Percentiles rank a stretch among this genome's conserved stretches.
Conservation (phyloP, 2,113 vertebrate genomes). For the Gobiocypris rarus region DNA sequence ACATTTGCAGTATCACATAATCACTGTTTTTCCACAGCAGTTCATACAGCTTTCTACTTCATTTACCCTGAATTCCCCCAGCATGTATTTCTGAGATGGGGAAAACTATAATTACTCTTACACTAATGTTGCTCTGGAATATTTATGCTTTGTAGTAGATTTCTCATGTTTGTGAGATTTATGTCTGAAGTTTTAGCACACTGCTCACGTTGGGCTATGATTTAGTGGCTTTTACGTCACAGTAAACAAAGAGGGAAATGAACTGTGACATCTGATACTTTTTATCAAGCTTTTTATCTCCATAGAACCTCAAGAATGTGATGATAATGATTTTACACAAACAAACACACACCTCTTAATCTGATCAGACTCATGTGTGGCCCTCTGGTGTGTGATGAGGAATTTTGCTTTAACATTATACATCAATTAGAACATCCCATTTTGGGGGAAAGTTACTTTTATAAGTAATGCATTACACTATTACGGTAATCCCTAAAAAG, state of each 20-base stretch:
- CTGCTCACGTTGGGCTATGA: neutral
- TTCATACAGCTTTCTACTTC: conserved; percentile 11
- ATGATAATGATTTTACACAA: conserved; percentile 19
- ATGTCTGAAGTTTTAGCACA: conserved; percentile 9
- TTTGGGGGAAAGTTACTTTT: too few relatives aligned
- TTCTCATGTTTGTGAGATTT: neutral
- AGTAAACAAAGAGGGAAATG: conserved; percentile 49
- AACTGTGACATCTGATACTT: conserved; percentile 23
- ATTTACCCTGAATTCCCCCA: conserved; percentile 31
- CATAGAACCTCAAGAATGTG: conserved; percentile 3
- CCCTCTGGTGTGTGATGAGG: neutral
- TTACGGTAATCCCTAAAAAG: too few relatives aligned
- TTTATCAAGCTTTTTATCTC: neutral
- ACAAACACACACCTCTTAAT: neutral
- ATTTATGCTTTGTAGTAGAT: neutral
- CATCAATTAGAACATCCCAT: neutral
- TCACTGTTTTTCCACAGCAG: conserved; percentile 40
- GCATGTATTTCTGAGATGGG: conserved; percentile 8
- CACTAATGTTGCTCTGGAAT: conserved; percentile 27
- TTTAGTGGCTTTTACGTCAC: neutral
- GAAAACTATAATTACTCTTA: conserved; percentile 18
- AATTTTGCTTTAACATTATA: neutral
- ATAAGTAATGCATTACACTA: too few relatives aligned
- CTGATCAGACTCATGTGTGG: conserved; percentile 14
- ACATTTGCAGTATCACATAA: conserved; percentile 33